Percentiles rank a stretch among this genome's conserved stretches.
phyloP scores from a whole-genome alignment of 1,140 invertebrate species.

The Drosophila miranda region DNA sequence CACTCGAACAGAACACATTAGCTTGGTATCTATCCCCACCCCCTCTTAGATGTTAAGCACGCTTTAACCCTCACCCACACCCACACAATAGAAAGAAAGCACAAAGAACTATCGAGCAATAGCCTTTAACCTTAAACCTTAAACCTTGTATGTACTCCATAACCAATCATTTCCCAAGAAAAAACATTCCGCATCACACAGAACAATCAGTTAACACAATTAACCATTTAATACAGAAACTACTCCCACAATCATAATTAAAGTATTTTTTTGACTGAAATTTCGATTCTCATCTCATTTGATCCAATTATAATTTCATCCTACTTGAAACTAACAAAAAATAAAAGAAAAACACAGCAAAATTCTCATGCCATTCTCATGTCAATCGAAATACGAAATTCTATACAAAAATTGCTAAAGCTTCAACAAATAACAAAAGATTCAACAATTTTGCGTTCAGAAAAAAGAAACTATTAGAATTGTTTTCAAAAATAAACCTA shows the following conservation, averaged over 20 bases:
- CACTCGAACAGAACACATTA: slow-evolving; percentile 10
- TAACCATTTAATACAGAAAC: slow-evolving; percentile 1
- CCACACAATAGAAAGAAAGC: slow-evolving; percentile 26
- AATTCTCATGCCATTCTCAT: slow-evolving; percentile 73
- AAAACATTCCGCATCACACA: slow-evolving; percentile 3
- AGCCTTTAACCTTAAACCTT: background rate
- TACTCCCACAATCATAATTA: background rate
- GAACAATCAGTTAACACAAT: slow-evolving; percentile 10
- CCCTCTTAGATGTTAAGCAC: slow-evolving; percentile 17
- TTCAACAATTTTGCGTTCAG: slow-evolving; percentile 36
- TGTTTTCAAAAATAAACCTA: slow-evolving; percentile 19
- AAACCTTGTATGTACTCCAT: slow-evolving; percentile 26
- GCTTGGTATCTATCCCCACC: background rate
- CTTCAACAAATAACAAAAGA: slow-evolving; percentile 48
- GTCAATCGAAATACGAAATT: slow-evolving; percentile 52
- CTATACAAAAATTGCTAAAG: slow-evolving; percentile 50
- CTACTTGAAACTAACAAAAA: slow-evolving; percentile 15
- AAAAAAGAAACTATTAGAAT: slow-evolving; percentile 15
- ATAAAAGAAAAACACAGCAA: slow-evolving; percentile 53
- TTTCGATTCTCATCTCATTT: slow-evolving; percentile 30
- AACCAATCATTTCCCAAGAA: slow-evolving; percentile 19
- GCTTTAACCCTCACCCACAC: slow-evolving; percentile 20
- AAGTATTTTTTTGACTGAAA: slow-evolving; percentile 11
- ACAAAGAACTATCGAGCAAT: slow-evolving; percentile 8
- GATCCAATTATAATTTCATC: slow-evolving; percentile 12